Percentiles rank a stretch among this genome's conserved stretches.
These are phyloP conservation scores for Pseudomyrmex cubaensis DNA, from an alignment of 1,140 invertebrate genomes.

Conservation along the genomic window DNA sequence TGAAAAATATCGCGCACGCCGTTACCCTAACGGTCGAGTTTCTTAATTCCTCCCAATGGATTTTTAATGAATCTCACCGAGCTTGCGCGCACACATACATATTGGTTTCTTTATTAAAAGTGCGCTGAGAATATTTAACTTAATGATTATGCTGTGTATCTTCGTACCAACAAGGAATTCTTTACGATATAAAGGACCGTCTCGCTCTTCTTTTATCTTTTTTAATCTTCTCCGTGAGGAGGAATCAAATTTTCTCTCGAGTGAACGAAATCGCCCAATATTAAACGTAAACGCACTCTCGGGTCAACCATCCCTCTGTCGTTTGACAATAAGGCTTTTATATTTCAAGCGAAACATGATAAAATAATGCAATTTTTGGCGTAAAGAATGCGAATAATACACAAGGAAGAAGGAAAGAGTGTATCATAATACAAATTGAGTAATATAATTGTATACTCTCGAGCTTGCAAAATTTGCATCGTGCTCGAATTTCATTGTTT, in stretches of 20 bases:
- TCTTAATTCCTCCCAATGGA: conserved; percentile 22
- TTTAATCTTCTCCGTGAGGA: conserved; percentile 49
- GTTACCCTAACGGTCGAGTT: conserved; percentile 37
- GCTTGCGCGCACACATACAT: neutral
- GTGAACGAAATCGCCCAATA: conserved; percentile 55
- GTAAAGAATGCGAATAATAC: conserved; percentile 22
- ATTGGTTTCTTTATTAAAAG: conserved; percentile 64
- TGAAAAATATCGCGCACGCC: conserved; percentile 61
- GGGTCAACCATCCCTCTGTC: conserved; percentile 30
- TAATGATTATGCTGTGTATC: conserved; percentile 47
- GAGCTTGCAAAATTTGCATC: neutral
- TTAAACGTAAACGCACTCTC: conserved; percentile 54
- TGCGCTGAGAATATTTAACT: conserved; percentile 58
- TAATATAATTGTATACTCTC: neutral
- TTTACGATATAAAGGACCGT: conserved; percentile 34
- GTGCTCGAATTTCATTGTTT: neutral
- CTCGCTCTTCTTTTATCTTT: conserved; percentile 39
- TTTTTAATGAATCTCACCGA: conserved; percentile 53
- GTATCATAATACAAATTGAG: neutral
- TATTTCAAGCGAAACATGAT: conserved; percentile 28
- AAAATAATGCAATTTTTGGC: conserved; percentile 8
- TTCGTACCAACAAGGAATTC: conserved; percentile 39
- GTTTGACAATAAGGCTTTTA: conserved; percentile 51
- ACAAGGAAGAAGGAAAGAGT: neutral
- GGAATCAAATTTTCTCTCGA: conserved; percentile 46